These are phyloP conservation scores for Metallyticus violacea DNA, from an alignment of 2,888 invertebrate genomes.

Conservation along the genomic window DNA sequence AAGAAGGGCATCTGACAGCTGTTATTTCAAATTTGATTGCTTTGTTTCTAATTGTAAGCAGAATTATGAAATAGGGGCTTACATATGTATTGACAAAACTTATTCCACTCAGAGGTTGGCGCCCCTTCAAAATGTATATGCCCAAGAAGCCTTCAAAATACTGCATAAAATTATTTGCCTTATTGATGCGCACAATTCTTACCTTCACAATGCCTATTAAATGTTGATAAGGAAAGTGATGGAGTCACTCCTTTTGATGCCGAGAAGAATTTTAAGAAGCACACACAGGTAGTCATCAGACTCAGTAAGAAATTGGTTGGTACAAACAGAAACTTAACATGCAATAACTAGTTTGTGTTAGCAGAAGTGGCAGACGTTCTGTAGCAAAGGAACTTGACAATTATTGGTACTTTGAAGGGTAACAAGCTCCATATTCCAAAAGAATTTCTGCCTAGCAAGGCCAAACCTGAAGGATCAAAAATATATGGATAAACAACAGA, in stretches of 20 bases:
- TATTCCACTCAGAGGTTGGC: constrained; percentile 30
- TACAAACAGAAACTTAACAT: constrained; percentile 37
- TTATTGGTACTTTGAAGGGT: constrained; percentile 35
- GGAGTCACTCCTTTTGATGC: constrained; percentile 21
- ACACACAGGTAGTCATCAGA: constrained; percentile 33
- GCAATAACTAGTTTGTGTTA: constrained; percentile 38
- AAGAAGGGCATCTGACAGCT: neutral
- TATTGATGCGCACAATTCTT: constrained; percentile 33
- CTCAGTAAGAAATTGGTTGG: constrained; percentile 29
- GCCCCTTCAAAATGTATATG: constrained; percentile 33
- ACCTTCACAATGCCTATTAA: constrained; percentile 31
- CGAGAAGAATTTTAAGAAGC: constrained; percentile 28
- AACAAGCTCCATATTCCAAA: constrained; percentile 33
- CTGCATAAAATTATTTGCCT: constrained; percentile 34
- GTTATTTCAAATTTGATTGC: neutral
- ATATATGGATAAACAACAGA: no score
- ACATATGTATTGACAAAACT: constrained; percentile 26
- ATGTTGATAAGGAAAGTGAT: constrained; percentile 26
- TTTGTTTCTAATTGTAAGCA: neutral
- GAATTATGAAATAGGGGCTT: constrained; percentile 16
- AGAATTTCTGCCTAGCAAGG: constrained; percentile 12
- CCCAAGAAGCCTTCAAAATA: constrained; percentile 36
- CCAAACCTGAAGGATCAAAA: neutral
- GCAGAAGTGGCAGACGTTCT: constrained; percentile 33
- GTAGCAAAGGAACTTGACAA: constrained; percentile 31